These are phyloP conservation scores for Phyllotreta cruciferae DNA, from an alignment of 2,888 invertebrate genomes.

Conservation along the genomic window DNA sequence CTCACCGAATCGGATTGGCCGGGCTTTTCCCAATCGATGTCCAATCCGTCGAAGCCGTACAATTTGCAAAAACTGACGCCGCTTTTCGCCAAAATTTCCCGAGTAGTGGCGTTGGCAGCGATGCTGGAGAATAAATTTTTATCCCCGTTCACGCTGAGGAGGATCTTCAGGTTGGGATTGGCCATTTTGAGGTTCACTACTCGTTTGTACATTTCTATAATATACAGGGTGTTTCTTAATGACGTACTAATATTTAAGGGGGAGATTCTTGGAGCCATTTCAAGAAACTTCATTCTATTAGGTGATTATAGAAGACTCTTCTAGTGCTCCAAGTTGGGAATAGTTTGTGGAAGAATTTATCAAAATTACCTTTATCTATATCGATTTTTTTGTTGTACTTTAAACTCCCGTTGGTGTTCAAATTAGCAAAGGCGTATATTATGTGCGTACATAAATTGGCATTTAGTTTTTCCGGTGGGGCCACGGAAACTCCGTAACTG, in stretches of 20 bases:
- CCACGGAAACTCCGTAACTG: slow-evolving; percentile 10
- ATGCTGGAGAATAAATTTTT: slow-evolving; percentile 56
- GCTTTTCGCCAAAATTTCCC: slow-evolving; percentile 65
- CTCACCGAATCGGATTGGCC: slow-evolving; percentile 63
- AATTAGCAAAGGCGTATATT: slow-evolving; percentile 43
- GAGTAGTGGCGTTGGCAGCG: slow-evolving; percentile 59
- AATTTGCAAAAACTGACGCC: slow-evolving; percentile 62
- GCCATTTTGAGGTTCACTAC: slow-evolving; percentile 59
- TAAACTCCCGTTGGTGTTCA: slow-evolving; percentile 23
- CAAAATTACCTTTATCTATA: slow-evolving; percentile 25
- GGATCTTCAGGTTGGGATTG: slow-evolving; percentile 64
- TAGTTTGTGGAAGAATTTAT: neutral
- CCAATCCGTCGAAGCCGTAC: slow-evolving; percentile 73
- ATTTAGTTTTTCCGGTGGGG: slow-evolving; percentile 34
- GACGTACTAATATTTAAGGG: no score
- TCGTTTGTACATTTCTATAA: slow-evolving; percentile 27
- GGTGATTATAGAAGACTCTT: no score
- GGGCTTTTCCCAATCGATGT: slow-evolving; percentile 77
- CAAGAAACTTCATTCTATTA: neutral
- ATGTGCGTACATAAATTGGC: slow-evolving; percentile 47
- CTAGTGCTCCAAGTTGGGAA: no score
- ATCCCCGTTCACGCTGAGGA: slow-evolving; percentile 69
- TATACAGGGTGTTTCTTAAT: neutral
- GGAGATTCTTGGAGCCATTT: neutral
- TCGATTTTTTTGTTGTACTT: slow-evolving; percentile 19